Conservation (phyloP, 2,888 invertebrate genomes). For the Agrochola circellaris region DNA sequence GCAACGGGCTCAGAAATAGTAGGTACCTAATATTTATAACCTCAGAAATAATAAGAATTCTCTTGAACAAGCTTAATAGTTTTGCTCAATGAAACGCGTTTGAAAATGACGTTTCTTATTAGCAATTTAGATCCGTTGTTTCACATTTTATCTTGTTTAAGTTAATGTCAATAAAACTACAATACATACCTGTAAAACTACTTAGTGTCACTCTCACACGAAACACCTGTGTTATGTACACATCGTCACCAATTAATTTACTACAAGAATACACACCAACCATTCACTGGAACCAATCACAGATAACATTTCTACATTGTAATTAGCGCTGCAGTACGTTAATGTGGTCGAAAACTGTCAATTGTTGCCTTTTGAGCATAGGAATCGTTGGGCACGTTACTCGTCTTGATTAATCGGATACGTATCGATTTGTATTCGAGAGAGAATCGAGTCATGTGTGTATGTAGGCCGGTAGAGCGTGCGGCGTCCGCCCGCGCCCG, state of each 20-base stretch:
- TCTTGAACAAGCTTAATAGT: not conserved
- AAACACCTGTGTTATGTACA: conserved; percentile 65
- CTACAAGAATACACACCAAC: conserved; percentile 68
- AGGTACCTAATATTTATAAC: conserved; percentile 3
- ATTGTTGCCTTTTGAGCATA: conserved; percentile 70
- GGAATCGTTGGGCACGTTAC: conserved; percentile 69
- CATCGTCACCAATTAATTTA: conserved; percentile 69
- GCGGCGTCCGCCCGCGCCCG: conserved; percentile 81
- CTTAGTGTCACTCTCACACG: conserved; percentile 61
- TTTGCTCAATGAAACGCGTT: conserved; percentile 2
- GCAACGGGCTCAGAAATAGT: not conserved
- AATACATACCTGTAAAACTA: conserved; percentile 69
- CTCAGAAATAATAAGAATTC: conserved; percentile 10
- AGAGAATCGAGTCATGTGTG: conserved; percentile 63
- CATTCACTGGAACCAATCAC: conserved; percentile 79
- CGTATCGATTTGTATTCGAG: conserved; percentile 84
- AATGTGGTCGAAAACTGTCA: conserved; percentile 41
- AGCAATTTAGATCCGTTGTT: conserved; percentile 22
- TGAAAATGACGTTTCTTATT: conserved; percentile 4
- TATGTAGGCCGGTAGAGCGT: conserved; percentile 70
- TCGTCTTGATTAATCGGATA: conserved; percentile 77
- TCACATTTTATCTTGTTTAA: not conserved
- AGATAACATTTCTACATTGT: conserved; percentile 62
- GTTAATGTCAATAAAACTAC: conserved; percentile 2
- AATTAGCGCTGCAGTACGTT: conserved; percentile 58